Evolutionary conservation across 1,140 invertebrate genomes (phyloP), one percentile per base, ranked within the genome.

Genomic region (Heterodera carotae): DNA sequence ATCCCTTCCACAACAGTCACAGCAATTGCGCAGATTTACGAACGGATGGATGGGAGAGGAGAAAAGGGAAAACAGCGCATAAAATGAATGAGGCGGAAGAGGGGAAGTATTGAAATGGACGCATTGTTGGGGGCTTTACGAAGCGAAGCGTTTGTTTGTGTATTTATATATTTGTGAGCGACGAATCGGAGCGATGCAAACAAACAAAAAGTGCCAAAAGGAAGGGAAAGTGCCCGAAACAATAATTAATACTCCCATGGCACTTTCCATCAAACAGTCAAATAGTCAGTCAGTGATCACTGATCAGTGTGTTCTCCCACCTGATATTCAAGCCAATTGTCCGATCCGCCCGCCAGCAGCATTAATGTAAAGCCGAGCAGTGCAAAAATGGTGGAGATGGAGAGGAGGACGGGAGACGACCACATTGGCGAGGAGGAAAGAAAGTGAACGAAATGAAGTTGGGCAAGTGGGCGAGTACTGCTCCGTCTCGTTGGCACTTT

Each of bases 291-390:
- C n/a, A n/a, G n/a, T n/a, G n/a, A n/a, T n/a, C n/a, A n/a, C n/a
- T n/a, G n/a, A n/a, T n/a, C n/a, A n/a, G n/a, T n/a, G n/a, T 39
- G 4, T 22, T 22, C 31, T 36, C 81, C 59, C 27, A 84, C 81
- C 48, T 66, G 39, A 72, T 84, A 82, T 62, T 82, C 81, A 15
- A 79, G 48, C 81, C 81, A 82, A 59, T 82, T 85, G 48, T 82
- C 81, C 25, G 77, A 67, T 29, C 79, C 39, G 8, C 81, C 80
- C 27, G 78, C 82, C 8, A 82, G 69, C 3, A 67, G 36, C 33
- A 82, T 56, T 18, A 82, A 33, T 8, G 82, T 76, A 27, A 84
- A 69, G 29, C 81, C 81, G 66, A 82, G 27, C 82, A 82, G 69
- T 15, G 82, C 82, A 60, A 82, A 82, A 22, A 82, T 69, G 43